phyloP scores from a whole-genome alignment of 1,140 invertebrate species.

The Micrasema longulum region DNA sequence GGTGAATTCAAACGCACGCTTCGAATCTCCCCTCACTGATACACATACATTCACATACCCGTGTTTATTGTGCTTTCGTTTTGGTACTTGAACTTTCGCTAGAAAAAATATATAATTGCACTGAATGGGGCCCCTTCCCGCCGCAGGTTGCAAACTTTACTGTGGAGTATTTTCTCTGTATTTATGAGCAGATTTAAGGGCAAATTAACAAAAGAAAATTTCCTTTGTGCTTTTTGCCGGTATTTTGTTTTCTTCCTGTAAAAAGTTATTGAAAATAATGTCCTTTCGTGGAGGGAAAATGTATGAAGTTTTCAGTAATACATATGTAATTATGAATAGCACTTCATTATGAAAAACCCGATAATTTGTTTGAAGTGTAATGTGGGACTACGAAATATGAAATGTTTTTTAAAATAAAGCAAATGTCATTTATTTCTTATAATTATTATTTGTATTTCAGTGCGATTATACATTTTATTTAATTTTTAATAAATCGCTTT shows the following conservation, averaged over 20 bases:
- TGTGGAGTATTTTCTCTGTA: neutral
- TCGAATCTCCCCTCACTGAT: neutral
- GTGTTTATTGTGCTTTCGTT: slow-evolving; percentile 43
- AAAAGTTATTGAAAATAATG: too few relatives aligned
- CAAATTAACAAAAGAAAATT: neutral
- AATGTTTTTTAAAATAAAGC: too few relatives aligned
- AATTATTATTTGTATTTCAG: too few relatives aligned
- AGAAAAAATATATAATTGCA: slow-evolving; percentile 34
- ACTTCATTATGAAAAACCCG: too few relatives aligned
- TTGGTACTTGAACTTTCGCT: slow-evolving; percentile 34
- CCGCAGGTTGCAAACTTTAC: slow-evolving; percentile 4
- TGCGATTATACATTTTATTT: too few relatives aligned
- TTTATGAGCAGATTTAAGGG: slow-evolving; percentile 11
- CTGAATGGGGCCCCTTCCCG: slow-evolving; percentile 7
- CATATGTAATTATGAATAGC: too few relatives aligned
- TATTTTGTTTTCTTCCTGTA: neutral
- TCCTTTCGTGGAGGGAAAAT: too few relatives aligned
- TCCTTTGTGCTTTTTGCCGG: neutral
- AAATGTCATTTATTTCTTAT: too few relatives aligned
- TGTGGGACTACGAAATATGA: too few relatives aligned
- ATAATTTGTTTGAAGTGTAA: too few relatives aligned
- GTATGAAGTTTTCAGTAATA: too few relatives aligned
- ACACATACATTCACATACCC: neutral
- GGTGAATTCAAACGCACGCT: slow-evolving; percentile 28
- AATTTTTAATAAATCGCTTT: too few relatives aligned